A percentile compares a stretch with the other conserved stretches of the same genome.
phyloP scores from a whole-genome alignment of 2,888 invertebrate genomes.

The Agrotis puta region DNA sequence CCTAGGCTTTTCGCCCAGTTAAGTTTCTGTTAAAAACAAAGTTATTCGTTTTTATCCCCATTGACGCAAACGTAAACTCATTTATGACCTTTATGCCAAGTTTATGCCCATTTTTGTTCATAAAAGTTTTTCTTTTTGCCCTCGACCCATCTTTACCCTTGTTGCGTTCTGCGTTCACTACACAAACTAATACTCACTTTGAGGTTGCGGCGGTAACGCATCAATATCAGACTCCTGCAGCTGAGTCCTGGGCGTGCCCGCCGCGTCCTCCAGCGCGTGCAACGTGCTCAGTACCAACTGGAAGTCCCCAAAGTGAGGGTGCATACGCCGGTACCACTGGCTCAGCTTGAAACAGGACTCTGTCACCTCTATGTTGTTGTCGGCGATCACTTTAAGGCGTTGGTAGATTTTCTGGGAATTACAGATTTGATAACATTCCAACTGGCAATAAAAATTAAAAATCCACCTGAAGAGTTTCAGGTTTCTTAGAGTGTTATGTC shows the following conservation, averaged over 20 bases:
- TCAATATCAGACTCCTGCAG: slow-evolving; percentile 71
- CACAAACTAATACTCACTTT: slow-evolving; percentile 39
- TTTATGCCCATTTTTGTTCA: no score
- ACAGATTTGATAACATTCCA: no score
- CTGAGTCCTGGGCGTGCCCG: slow-evolving; percentile 67
- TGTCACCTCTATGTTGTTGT: background rate
- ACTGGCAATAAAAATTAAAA: no score
- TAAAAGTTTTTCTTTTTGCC: no score
- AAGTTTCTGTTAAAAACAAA: no score
- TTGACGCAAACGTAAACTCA: no score
- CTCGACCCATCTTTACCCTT: no score
- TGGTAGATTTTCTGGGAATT: slow-evolving; percentile 67
- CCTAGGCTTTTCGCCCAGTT: no score
- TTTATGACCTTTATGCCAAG: no score
- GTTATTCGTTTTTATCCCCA: no score
- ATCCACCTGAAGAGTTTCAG: no score
- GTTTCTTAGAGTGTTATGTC: no score
- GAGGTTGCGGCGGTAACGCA: slow-evolving; percentile 1
- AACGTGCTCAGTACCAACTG: slow-evolving; percentile 75
- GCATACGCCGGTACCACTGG: slow-evolving; percentile 71
- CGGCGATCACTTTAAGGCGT: slow-evolving; percentile 70
- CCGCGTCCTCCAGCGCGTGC: slow-evolving; percentile 74
- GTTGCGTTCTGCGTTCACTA: background rate
- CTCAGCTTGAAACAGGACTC: slow-evolving; percentile 69
- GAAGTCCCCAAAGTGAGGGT: slow-evolving; percentile 83